A percentile compares a stretch with the other conserved stretches of the same genome.
Evolutionary conservation across 2,888 invertebrate species (phyloP).

Genomic region (Drosophila mimetica): DNA sequence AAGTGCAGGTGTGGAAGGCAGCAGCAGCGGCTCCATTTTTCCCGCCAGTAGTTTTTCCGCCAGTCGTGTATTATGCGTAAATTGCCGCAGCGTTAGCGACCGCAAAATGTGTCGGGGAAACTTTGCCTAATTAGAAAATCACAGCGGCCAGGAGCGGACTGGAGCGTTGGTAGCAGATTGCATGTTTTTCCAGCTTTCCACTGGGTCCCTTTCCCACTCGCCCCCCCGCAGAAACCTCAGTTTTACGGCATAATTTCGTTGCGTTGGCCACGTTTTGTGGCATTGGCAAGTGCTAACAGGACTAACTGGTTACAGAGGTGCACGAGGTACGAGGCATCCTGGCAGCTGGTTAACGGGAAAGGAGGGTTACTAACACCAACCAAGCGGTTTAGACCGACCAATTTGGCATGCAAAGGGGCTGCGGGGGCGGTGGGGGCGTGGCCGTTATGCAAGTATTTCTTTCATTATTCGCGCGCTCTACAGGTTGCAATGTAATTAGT

Average conservation of each 20-base stretch:
- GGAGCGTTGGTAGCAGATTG: conserved; percentile 41
- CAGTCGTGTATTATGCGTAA: conserved; percentile 49
- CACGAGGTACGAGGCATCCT: not conserved
- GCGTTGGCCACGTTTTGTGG: conserved; percentile 30
- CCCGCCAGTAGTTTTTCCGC: not conserved
- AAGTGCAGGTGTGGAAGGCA: conserved; percentile 36
- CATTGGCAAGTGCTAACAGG: conserved; percentile 26
- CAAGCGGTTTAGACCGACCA: conserved; percentile 16
- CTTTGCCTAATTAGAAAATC: conserved; percentile 74
- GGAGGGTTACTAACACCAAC: not conserved
- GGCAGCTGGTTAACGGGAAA: conserved; percentile 12
- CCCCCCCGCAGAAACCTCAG: conserved; percentile 11
- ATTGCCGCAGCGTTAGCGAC: conserved; percentile 61
- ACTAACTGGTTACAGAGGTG: conserved; percentile 12
- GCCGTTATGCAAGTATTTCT: conserved; percentile 22
- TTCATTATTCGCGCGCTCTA: conserved; percentile 53
- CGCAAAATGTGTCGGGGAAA: conserved; percentile 58
- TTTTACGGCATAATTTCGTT: conserved; percentile 25
- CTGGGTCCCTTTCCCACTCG: not conserved
- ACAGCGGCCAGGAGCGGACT: conserved; percentile 51
- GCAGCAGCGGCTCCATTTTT: not conserved
- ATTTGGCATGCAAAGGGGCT: conserved; percentile 22
- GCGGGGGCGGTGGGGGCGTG: not conserved
- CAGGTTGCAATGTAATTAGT: conserved; percentile 75
- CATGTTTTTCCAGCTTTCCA: conserved; percentile 20